Conservation (phyloP, 2,113 vertebrate genomes). For the Trematomus loennbergii region DNA sequence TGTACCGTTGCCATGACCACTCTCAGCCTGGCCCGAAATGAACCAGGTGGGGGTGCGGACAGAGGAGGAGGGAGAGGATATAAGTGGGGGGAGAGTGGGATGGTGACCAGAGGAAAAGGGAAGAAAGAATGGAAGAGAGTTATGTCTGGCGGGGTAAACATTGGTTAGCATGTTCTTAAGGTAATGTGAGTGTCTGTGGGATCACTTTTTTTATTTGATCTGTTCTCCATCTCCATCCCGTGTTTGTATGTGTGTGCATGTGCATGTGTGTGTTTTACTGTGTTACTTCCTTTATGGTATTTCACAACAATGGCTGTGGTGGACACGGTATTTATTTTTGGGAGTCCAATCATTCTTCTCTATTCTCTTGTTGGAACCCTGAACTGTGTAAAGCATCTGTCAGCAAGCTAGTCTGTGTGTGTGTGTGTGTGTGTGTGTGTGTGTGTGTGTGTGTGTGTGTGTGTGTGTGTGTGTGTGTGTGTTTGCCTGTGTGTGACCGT, state of each 20-base stretch:
- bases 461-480: conserved; percentile 24
- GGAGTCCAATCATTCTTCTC: conserved; percentile 41
- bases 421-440: conserved; percentile 19
- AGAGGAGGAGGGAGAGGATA: conserved; percentile 28
- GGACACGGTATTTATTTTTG: conserved; percentile 58
- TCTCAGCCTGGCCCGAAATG: conserved; percentile 50
- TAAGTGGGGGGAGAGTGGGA: conserved; percentile 27
- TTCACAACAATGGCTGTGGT: conserved; percentile 61
- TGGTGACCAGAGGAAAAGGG: conserved; percentile 15
- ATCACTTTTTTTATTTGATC: not conserved
- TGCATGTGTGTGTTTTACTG: conserved; percentile 50
- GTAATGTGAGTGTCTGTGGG: conserved; percentile 25
- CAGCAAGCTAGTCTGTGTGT: conserved; percentile 18
- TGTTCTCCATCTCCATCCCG: not conserved
- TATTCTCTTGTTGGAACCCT: conserved; percentile 40
- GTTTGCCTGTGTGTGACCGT: not conserved
- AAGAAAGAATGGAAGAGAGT: conserved; percentile 13
- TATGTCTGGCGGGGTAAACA: conserved; percentile 45
- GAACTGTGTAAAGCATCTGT: conserved; percentile 50
- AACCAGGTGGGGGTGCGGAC: conserved; percentile 54
- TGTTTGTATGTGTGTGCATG: conserved; percentile 44
- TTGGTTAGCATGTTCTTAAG: conserved; percentile 27
- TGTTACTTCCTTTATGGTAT: conserved; percentile 60
- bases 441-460: conserved; percentile 17
- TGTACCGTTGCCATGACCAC: conserved; percentile 65